Evolutionary conservation across 2,888 invertebrate genomes (phyloP), one percentile per base, ranked within the genome.

Genomic region (Coecobrya sp.): DNA sequence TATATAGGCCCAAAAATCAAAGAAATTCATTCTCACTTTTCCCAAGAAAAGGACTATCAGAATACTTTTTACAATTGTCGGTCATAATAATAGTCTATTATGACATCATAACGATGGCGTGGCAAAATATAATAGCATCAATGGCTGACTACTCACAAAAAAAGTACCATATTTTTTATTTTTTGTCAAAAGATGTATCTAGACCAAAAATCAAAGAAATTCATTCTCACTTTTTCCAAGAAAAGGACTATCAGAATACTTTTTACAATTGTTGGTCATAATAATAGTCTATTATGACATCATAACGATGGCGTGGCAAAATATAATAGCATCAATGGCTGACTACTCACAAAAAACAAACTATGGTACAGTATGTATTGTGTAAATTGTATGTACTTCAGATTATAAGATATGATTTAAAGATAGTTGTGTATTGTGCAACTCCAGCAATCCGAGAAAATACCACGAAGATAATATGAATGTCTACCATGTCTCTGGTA

Each of bases 381-480:
- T 73, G 19, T 73, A 73, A 73, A 42, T 16, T 68, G 30, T 30
- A 27, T 19, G 42, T n/a, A 73, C 1, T n/a, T 5, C 42, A 73
- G 36, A 22, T 42, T 42, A 11, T n/a, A 19, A 10, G 70, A 19
- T 36, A 73, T 36, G 70, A 36, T 7, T 27, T 4, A 0, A 25
- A 27, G 7, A 36, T 4, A 30, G 16, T n/a, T 1, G 5, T 11
- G 19, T 2, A 68, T 73, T 73, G 70, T 73, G 70, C 70, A 42
- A 73, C 42, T 73, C 3, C 68, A 68, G 30, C 68, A 76, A 76
- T 76, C 76, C 76, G 76, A 76, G 76, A 76, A 76, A 76, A 76
- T 76, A n/a, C 49, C 42, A 73, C 70, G 70, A 73, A 25, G 36
- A 81, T 27, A 19, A 52, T 81, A 16, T 55, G 27, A 81, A 49